A percentile compares a stretch with the other conserved stretches of the same genome.
Evolutionary conservation across 2,888 invertebrate species (phyloP).

Genomic region (Nudaria mundana): DNA sequence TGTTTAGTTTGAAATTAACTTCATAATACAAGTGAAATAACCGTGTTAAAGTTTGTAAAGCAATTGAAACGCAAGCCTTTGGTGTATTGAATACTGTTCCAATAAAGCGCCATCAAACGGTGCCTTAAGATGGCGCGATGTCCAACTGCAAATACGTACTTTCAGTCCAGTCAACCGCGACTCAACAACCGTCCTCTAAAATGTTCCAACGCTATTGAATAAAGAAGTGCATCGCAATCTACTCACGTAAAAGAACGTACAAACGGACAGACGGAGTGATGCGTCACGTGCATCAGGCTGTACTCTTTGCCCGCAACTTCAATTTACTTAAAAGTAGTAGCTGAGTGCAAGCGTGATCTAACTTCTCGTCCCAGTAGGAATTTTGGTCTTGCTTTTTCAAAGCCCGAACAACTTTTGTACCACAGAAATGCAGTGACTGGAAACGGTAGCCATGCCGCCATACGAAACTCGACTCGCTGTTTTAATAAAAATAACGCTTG

Average conservation of each 20-base stretch:
- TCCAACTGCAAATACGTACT: slow-evolving; percentile 46
- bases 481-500: slow-evolving; percentile 20
- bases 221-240: slow-evolving; percentile 53
- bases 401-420: slow-evolving; percentile 39
- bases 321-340: slow-evolving; percentile 77
- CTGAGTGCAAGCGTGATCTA: slow-evolving; percentile 64
- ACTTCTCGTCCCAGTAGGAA: slow-evolving; percentile 46
- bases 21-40: too few relatives aligned
- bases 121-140: slow-evolving; percentile 19
- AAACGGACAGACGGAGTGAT: slow-evolving; percentile 60
- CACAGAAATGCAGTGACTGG: slow-evolving; percentile 41
- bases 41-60: too few relatives aligned
- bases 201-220: slow-evolving; percentile 48
- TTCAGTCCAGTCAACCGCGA: slow-evolving; percentile 47
- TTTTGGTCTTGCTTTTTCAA: slow-evolving; percentile 50
- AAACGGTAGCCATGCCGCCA: slow-evolving; percentile 17
- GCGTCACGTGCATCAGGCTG: slow-evolving; percentile 59
- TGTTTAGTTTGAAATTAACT: too few relatives aligned
- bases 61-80: slow-evolving; percentile 4
- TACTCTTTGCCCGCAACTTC: slow-evolving; percentile 67
- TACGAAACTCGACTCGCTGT: slow-evolving; percentile 13
- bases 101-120: slow-evolving; percentile 24
- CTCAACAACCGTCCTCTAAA: slow-evolving; percentile 43
- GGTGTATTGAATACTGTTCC: slow-evolving; percentile 12
- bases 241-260: slow-evolving; percentile 65